phyloP scores from a whole-genome alignment of 2,113 vertebrate genomes.

The Micromys minutus region DNA sequence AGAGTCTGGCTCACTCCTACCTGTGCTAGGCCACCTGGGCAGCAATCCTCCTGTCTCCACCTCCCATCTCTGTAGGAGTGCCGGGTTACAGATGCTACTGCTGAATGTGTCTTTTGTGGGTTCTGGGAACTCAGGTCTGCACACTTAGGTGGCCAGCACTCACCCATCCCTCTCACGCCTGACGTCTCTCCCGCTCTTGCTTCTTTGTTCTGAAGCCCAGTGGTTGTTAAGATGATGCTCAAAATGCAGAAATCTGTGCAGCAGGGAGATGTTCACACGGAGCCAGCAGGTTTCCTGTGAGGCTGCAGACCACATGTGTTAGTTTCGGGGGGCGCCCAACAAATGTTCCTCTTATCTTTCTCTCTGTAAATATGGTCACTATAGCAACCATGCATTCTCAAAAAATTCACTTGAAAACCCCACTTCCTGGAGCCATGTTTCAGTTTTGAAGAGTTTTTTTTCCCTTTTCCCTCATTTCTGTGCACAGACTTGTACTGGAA shows the following conservation, averaged over 20 bases:
- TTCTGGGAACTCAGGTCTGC: neutral
- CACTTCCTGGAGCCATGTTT: slow-evolving; percentile 59
- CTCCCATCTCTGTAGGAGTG: neutral
- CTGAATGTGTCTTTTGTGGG: neutral
- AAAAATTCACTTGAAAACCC: slow-evolving; percentile 45
- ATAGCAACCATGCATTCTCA: neutral
- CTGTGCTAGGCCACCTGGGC: no score
- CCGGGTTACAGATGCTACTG: neutral
- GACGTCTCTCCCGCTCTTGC: neutral
- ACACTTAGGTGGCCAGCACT: no score
- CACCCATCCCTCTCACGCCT: no score
- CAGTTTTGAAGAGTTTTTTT: neutral
- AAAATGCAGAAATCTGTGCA: neutral
- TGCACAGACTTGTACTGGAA: slow-evolving; percentile 4
- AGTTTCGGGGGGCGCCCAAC: neutral
- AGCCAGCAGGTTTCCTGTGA: neutral
- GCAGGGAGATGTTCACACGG: neutral
- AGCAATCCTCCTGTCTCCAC: neutral
- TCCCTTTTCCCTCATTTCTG: neutral
- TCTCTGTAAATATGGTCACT: neutral
- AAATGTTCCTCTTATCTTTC: slow-evolving; percentile 1
- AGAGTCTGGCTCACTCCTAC: neutral
- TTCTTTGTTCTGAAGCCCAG: neutral
- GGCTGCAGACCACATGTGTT: neutral
- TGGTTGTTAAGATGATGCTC: neutral